A percentile compares a stretch with the other conserved stretches of the same genome.
These are phyloP conservation scores for Malurus leucopterus DNA, from an alignment of 2,797 vertebrate genomes.

Conservation along the genomic window DNA sequence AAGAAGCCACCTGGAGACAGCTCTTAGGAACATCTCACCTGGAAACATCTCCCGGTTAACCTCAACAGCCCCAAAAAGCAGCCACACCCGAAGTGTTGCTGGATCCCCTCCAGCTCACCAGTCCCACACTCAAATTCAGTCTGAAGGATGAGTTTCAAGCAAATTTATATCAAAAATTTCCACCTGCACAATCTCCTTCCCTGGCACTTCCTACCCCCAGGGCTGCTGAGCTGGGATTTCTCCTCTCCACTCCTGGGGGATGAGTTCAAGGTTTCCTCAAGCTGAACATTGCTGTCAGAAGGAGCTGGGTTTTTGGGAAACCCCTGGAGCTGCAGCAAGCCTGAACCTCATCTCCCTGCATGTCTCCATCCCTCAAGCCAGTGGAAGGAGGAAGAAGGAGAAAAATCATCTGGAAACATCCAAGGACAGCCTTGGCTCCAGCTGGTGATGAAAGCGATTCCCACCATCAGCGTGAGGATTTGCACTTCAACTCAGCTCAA, in stretches of 20 bases:
- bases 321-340: not conserved
- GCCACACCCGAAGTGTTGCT: accelerated
- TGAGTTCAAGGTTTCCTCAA: not conserved
- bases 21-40: not conserved
- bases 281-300: not conserved
- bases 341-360: not conserved
- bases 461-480: not conserved
- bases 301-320: accelerated
- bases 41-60: not conserved
- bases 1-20: not conserved
- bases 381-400: too few relatives aligned
- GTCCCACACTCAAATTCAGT: not conserved
- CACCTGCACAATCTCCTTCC: not conserved
- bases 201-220: accelerated
- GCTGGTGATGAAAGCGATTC: accelerated
- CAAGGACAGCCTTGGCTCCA: not conserved
- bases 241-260: not conserved
- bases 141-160: not conserved
- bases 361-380: not conserved
- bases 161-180: not conserved
- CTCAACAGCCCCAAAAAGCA: not conserved
- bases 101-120: not conserved
- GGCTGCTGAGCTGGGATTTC: not conserved
- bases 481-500: not conserved
- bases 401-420: too few relatives aligned